Evolutionary conservation across 2,797 vertebrate species (phyloP).

Genomic region (Hipposideros larvatus): DNA sequence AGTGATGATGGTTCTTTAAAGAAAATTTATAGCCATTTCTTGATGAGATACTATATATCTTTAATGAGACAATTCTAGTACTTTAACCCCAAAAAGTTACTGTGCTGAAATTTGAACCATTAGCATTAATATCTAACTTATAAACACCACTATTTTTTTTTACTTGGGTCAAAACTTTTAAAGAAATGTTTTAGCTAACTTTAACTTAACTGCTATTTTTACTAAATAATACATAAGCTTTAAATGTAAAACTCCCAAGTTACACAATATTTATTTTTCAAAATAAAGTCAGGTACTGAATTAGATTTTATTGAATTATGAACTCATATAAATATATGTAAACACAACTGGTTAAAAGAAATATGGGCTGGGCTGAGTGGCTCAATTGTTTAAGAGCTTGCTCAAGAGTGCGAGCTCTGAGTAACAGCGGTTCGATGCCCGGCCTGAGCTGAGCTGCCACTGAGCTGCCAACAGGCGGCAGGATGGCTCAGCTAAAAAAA

Average conservation of each 20-base stretch:
- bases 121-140: background rate
- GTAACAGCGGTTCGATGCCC: too few relatives aligned
- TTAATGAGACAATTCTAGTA: slow-evolving; percentile 20
- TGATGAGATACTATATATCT: background rate
- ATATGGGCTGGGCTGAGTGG: background rate
- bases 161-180: slow-evolving; percentile 23
- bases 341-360: slow-evolving; percentile 27
- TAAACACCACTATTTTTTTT: background rate
- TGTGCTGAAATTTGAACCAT: background rate
- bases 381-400: too few relatives aligned
- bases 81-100: background rate
- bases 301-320: slow-evolving; percentile 49
- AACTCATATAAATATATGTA: background rate
- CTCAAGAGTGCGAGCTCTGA: too few relatives aligned
- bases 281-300: slow-evolving; percentile 37
- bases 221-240: background rate
- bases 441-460: too few relatives aligned
- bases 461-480: too few relatives aligned
- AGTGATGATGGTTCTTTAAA: slow-evolving; percentile 38
- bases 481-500: too few relatives aligned
- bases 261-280: slow-evolving; percentile 9
- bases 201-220: slow-evolving; percentile 43
- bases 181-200: background rate
- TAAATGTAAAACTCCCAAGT: slow-evolving; percentile 28
- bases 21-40: slow-evolving; percentile 51